Base-by-base conservation (phyloP, 2,888 invertebrate genomes). In the Lasius platythorax region DNA sequence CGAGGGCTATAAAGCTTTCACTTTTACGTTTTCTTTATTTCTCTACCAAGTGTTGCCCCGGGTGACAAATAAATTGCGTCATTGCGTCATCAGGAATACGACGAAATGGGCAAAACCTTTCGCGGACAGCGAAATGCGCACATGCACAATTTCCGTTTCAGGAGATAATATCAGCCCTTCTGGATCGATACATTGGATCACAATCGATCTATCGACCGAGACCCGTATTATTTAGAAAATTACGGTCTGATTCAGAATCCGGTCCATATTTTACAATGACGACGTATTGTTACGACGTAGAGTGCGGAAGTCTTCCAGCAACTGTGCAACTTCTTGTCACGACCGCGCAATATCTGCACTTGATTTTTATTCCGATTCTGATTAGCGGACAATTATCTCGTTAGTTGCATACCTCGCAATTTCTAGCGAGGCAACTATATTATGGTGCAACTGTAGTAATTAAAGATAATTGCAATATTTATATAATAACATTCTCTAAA, bases 21-120 rank as follows among this genome's bases (percentile, higher is more conserved):
- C 68, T 67, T 37, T 40, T 30, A 56, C 30, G 23, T 46, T 74
- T 61, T 28, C n/a, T 40, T 37, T 67, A 40, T 67, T 78, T 67
- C n/a, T 23, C 6, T 37, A 8, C 12, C 18, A 18, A 66, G 18
- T 18, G 58, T 43, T 30, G 78, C 78, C 40, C 15, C 68, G 15
- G 67, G 78, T 78, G 78, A 68, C 68, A 78, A 68, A 78, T 68
- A 58, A 78, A 78, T 78, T 67, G 18, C 67, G n/a, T 66, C n/a
- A 76, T 67, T 78, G 56, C 78, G 33, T 68, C 68, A 78, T 43
- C 40, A 30, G n/a, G 12, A 37, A n/a, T 40, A 30, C 67, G 28
- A 56, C 12, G 28, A 78, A 78, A 68, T 68, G 68, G 67, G 28
- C 37, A 15, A 18, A 76, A 53, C n/a, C 30, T 78, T 43, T 78